Percentiles rank a stretch among this genome's conserved stretches.
phyloP scores from a whole-genome alignment of 30 jellyfish, hydroid and myxozoan genomes.

The Sanderia malayensis region DNA sequence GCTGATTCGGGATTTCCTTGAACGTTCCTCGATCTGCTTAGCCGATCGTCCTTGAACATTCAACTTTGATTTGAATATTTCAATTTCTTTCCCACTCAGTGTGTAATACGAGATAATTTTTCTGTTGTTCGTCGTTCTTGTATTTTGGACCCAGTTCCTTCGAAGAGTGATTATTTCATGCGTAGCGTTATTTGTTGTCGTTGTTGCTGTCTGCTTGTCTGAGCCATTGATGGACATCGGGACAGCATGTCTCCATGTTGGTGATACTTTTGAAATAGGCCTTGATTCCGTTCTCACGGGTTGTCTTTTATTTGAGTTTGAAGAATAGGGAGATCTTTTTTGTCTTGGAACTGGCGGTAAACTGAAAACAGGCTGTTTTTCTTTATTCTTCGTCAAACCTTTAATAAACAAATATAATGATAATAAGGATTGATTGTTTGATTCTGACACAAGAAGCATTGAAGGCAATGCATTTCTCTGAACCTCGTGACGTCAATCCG shows the following conservation, averaged over 20 bases:
- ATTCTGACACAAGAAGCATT: not conserved
- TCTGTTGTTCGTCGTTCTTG: conserved; percentile 10
- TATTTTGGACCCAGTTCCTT: conserved; percentile 44
- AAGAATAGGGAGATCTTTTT: not conserved
- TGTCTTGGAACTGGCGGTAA: conserved; percentile 17
- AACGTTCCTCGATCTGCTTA: too few species aligned
- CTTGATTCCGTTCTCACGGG: not conserved
- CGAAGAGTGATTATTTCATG: conserved; percentile 36
- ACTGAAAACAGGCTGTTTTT: not conserved
- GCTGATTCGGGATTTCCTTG: too few species aligned
- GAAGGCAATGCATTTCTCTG: too few species aligned
- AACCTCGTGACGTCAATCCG: too few species aligned
- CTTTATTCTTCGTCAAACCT: not conserved
- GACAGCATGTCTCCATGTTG: not conserved
- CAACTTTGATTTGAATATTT: too few species aligned
- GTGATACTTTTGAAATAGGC: not conserved
- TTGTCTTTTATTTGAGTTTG: not conserved
- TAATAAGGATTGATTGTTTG: not conserved
- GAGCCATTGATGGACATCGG: not conserved
- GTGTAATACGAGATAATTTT: conserved; percentile 49
- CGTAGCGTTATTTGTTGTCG: too few species aligned
- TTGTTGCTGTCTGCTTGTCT: conserved; percentile 7
- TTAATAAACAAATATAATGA: not conserved
- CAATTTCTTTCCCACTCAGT: conserved; percentile 75
- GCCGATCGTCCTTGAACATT: too few species aligned